Percentiles rank a stretch among this genome's conserved stretches.
phyloP scores from a whole-genome alignment of 2,797 vertebrate species.

The Tragopan temminckii region DNA sequence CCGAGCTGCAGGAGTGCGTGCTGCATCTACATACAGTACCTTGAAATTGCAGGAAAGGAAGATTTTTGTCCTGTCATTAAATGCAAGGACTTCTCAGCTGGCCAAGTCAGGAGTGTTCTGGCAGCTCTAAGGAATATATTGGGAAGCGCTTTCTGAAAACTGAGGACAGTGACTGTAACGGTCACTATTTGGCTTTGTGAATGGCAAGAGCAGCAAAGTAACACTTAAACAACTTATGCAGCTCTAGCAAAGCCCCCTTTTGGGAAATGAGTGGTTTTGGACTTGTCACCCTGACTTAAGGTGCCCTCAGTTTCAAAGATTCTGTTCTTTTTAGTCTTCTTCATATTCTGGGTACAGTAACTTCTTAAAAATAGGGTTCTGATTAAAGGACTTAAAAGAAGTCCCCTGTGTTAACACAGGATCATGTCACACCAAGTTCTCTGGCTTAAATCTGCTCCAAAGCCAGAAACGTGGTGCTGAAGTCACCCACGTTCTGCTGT shows the following conservation, averaged over 20 bases:
- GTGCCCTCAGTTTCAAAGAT: not conserved
- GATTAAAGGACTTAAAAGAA: not conserved
- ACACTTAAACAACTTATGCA: not conserved
- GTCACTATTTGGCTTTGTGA: not conserved
- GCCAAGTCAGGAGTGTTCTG: not conserved
- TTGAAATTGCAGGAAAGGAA: not conserved
- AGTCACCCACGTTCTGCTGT: not conserved
- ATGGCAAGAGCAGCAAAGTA: not conserved
- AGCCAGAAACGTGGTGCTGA: not conserved
- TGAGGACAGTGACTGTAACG: not conserved
- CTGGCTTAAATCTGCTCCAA: not conserved
- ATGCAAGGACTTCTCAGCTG: not conserved
- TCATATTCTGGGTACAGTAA: not conserved
- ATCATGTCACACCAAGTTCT: not conserved
- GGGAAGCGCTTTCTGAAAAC: not conserved
- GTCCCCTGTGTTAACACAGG: not conserved
- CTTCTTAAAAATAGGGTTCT: not conserved
- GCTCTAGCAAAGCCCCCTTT: not conserved
- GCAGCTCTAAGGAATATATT: fast-evolving
- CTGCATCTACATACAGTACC: not conserved
- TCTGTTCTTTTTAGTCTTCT: not conserved
- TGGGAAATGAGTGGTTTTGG: not conserved
- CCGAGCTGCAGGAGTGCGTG: not conserved
- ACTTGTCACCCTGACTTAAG: not conserved
- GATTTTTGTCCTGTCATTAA: not conserved